Conservation (phyloP, 92 coral and sea anemone species). For the Zoanthus solanderi region DNA sequence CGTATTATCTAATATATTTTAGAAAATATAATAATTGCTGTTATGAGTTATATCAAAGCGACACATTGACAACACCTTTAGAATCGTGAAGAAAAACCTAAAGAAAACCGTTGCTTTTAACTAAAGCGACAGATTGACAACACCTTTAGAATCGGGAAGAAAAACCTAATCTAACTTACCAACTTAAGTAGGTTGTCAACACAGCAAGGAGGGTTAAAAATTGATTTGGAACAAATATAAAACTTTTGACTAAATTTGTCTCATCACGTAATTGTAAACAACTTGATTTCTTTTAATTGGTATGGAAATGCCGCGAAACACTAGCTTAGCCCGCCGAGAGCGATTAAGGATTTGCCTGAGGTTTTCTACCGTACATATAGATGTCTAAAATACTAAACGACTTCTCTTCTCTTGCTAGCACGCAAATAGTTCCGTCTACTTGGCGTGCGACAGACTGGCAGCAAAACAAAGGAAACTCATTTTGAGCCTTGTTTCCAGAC, state of each 20-base stretch:
- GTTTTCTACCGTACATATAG: not conserved
- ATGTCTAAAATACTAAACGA: not conserved
- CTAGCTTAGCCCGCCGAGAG: not conserved
- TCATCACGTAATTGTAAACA: not conserved
- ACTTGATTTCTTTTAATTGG: not conserved
- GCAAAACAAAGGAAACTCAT: not conserved
- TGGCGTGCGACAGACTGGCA: slow-evolving; percentile 4
- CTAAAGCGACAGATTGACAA: too few relatives aligned
- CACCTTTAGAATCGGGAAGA: too few relatives aligned
- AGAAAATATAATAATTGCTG: too few relatives aligned
- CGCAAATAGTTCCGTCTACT: not conserved
- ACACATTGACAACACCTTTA: too few relatives aligned
- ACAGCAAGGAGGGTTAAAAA: not conserved
- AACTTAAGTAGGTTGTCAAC: too few relatives aligned
- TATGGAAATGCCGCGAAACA: not conserved
- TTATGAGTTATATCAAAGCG: too few relatives aligned
- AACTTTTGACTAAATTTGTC: not conserved
- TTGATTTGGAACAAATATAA: not conserved
- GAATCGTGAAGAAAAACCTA: too few relatives aligned
- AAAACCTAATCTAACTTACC: too few relatives aligned
- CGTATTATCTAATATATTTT: too few relatives aligned
- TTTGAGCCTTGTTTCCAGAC: not conserved
- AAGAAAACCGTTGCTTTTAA: too few relatives aligned
- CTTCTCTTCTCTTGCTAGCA: not conserved
- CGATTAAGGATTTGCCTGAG: too few relatives aligned